Evolutionary conservation across 1,140 invertebrate genomes (phyloP).

Genomic region (Ooceraea biroi): DNA sequence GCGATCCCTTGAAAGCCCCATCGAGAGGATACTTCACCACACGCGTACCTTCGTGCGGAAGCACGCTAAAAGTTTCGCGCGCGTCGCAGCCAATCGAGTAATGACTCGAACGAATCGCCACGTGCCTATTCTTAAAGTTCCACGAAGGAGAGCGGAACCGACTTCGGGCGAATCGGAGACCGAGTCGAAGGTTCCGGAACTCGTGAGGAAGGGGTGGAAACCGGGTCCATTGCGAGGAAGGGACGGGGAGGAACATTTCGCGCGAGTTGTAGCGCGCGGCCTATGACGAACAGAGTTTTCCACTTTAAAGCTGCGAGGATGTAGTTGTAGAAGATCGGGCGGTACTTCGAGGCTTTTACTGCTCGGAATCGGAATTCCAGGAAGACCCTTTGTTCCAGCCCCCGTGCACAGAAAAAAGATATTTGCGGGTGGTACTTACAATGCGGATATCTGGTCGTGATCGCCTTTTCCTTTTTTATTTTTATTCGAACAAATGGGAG

Average conservation of each 20-base stretch:
- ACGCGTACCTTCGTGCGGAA: constrained; percentile 35
- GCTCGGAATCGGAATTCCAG: constrained; percentile 16
- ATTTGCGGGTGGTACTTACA: background rate
- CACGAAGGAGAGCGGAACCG: constrained; percentile 5
- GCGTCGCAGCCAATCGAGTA: constrained; percentile 16
- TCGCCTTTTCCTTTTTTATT: too few species aligned
- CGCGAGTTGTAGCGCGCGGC: constrained; percentile 28
- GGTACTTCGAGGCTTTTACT: constrained; percentile 41
- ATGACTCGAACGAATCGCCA: constrained; percentile 12
- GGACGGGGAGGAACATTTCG: constrained; percentile 7
- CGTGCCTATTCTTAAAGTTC: constrained; percentile 47
- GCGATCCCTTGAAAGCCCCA: constrained; percentile 10
- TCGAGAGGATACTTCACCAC: constrained; percentile 26
- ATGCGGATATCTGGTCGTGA: background rate
- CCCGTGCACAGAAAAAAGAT: background rate
- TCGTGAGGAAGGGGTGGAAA: background rate
- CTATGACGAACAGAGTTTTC: constrained; percentile 58
- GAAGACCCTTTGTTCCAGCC: background rate
- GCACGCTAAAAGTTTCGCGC: constrained; percentile 24
- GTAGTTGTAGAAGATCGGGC: constrained; percentile 27
- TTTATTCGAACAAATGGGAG: background rate
- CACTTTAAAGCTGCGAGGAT: constrained; percentile 31
- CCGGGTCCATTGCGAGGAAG: background rate
- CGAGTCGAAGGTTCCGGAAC: background rate
- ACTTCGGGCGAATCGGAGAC: constrained; percentile 38